Base-by-base conservation (phyloP, 2,888 invertebrate genomes). In the Synergus laeviventris region DNA sequence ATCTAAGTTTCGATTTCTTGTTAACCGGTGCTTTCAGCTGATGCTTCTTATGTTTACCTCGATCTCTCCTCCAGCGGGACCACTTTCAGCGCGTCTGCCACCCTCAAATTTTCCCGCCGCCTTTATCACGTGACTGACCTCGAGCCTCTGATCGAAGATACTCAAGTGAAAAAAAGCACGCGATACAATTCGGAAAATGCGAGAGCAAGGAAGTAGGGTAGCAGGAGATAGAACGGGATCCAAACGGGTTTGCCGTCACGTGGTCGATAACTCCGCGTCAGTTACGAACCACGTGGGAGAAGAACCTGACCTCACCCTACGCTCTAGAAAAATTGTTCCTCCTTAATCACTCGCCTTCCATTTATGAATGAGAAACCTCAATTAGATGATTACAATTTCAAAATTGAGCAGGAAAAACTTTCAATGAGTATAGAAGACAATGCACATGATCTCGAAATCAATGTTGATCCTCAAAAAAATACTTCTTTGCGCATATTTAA, bases 241-340 rank as follows among this genome's bases (percentile, higher is more conserved):
- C 18, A 70, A 70, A 49, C 70, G 49, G 31, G 70, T 70, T 54
- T 18, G 45, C 49, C 70, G 70, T 70, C 70, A 70, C 70, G 70
- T 70, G 70, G 70, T 70, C 70, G 70, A 70, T 70, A 70, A 70
- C 70, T 70, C 70, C 16, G 70, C 70, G 70, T 70, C 70, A 70
- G 70, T 70, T 70, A 49, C 70, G 49, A 70, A 54, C 70, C 70
- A 70, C 70, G 70, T 70, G 70, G 70, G 49, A 70, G 49, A 54
- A 70, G 36, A 49, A 70, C 70, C 60, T 74, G 60, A 61, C 61
- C 45, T 74, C 74, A 60, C 39, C 21, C 39, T 56, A 74, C 56
- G 74, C 74, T 74, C 38, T 38, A 59, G 59, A 21, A 56, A 74
- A 74, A 74, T 74, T 4, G 24, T 21, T 70, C 12, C 36, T 36